Percentiles rank a stretch among this genome's conserved stretches.
Evolutionary conservation across 2,113 vertebrate species (phyloP).

Genomic region (Eurypyga helias): DNA sequence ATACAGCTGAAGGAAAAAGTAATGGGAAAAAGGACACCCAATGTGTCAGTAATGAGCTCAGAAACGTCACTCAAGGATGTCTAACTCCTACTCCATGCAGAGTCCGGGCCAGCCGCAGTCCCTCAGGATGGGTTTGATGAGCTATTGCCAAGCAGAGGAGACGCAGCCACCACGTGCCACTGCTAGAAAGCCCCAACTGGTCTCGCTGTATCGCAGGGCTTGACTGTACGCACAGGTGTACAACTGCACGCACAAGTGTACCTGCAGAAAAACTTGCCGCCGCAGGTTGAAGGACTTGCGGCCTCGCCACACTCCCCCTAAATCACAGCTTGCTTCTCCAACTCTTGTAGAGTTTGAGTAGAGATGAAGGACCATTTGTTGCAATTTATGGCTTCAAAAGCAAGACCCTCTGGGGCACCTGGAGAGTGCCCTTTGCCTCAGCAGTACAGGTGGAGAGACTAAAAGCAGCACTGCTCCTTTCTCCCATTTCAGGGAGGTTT

Average conservation of each 20-base stretch:
- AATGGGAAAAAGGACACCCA: rapidly evolving
- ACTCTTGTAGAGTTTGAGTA: background rate
- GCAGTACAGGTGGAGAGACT: background rate
- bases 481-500: background rate
- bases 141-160: background rate
- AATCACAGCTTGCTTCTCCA: background rate
- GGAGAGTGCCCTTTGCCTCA: background rate
- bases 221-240: too few relatives aligned
- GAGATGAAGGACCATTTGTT: background rate
- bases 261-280: background rate
- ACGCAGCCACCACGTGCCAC: rapidly evolving
- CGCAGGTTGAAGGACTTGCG: background rate
- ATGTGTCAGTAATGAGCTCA: background rate
- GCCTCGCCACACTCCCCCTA: background rate
- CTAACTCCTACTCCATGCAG: background rate
- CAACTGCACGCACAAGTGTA: too few relatives aligned
- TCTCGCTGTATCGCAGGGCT: background rate
- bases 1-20: background rate
- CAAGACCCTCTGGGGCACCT: rapidly evolving
- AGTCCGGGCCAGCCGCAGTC: background rate
- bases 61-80: background rate
- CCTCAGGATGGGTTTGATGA: background rate
- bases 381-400: background rate
- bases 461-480: background rate
- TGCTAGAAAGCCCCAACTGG: background rate